phyloP scores from a whole-genome alignment of 2,888 invertebrate species.

The Caenorhabditis doughertyi region DNA sequence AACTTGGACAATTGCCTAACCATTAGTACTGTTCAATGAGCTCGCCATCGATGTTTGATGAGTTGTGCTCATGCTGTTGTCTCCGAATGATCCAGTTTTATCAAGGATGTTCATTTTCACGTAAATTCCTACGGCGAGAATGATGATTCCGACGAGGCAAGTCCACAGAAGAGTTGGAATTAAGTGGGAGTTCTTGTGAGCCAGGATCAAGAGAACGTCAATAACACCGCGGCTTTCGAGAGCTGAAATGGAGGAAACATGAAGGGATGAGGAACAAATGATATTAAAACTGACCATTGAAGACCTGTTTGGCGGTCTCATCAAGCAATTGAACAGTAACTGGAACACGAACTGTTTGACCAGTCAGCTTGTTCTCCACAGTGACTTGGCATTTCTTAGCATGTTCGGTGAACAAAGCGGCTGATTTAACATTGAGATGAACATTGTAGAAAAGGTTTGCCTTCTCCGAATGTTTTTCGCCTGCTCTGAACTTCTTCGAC shows the following conservation, averaged over 20 bases:
- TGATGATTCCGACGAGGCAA: conserved; percentile 49
- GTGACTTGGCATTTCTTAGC: conserved; percentile 60
- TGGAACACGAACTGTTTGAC: conserved; percentile 66
- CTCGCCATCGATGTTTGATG: conserved; percentile 59
- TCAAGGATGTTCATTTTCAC: conserved; percentile 49
- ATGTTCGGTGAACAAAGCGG: conserved; percentile 64
- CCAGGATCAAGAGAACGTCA: conserved; percentile 67
- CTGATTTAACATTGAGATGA: conserved; percentile 68
- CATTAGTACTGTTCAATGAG: conserved; percentile 36
- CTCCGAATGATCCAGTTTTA: conserved; percentile 51
- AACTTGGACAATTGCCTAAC: not conserved
- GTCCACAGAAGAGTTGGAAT: conserved; percentile 69
- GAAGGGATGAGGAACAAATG: not conserved
- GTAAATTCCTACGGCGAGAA: conserved; percentile 48
- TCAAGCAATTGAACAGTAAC: conserved; percentile 71
- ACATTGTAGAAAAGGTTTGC: conserved; percentile 67
- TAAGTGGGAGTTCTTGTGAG: conserved; percentile 62
- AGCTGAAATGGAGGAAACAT: conserved; percentile 62
- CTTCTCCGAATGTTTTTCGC: conserved; percentile 48
- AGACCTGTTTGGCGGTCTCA: conserved; percentile 69
- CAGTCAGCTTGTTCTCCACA: conserved; percentile 64
- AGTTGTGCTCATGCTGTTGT: conserved; percentile 36
- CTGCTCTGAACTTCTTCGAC: not conserved
- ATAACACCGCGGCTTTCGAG: conserved; percentile 67
- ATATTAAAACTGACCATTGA: conserved; percentile 48